These are phyloP conservation scores for Heterotis niloticus DNA, from an alignment of 2,113 vertebrate species.

Conservation along the genomic window DNA sequence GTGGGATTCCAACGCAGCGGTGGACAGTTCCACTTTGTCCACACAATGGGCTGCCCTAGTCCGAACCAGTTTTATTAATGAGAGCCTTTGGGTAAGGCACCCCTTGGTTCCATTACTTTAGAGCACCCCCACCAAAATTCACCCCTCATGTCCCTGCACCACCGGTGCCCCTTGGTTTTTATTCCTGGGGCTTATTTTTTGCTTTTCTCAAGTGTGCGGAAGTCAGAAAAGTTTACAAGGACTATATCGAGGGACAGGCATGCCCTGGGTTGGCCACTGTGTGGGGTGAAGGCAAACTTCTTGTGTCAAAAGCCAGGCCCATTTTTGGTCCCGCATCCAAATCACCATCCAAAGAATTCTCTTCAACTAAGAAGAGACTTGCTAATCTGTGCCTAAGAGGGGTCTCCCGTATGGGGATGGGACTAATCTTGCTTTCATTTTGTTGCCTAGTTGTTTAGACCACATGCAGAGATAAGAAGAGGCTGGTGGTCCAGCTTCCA, in stretches of 20 bases:
- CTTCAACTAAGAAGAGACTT: not conserved
- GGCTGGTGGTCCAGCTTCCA: too few species aligned
- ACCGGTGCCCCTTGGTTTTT: not conserved
- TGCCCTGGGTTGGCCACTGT: not conserved
- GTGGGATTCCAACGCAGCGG: slow-evolving; percentile 42
- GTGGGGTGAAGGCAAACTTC: not conserved
- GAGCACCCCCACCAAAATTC: not conserved
- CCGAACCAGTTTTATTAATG: slow-evolving; percentile 12
- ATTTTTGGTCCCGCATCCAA: too few species aligned
- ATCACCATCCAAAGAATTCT: not conserved
- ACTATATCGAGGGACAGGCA: not conserved
- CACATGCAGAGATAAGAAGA: too few species aligned
- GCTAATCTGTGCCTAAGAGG: slow-evolving; percentile 1
- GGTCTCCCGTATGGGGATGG: not conserved
- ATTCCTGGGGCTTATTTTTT: slow-evolving; percentile 7
- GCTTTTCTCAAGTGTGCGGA: slow-evolving; percentile 14
- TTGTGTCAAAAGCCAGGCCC: not conserved
- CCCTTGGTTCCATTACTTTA: not conserved
- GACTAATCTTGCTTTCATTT: not conserved
- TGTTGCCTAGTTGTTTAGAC: not conserved
- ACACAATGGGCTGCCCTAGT: not conserved
- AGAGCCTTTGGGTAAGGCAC: not conserved
- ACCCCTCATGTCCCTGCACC: not conserved
- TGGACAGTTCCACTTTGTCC: slow-evolving; percentile 34
- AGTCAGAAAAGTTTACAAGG: slow-evolving; percentile 9